These are phyloP conservation scores for Periphyllus acericola DNA, from an alignment of 2,888 invertebrate species.

Conservation along the genomic window DNA sequence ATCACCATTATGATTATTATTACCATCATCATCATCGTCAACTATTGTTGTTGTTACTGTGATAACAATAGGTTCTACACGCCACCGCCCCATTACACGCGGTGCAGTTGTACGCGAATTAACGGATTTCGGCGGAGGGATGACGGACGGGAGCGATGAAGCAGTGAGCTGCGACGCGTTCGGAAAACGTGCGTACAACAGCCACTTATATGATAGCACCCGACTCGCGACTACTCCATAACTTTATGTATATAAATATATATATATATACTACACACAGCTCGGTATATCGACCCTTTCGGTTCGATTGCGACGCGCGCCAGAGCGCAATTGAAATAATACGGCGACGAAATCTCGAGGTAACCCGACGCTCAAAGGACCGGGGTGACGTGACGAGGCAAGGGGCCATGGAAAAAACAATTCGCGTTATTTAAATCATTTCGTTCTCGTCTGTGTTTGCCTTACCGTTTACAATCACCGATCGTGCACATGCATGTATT, in stretches of 20 bases:
- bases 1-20: background rate
- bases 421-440: background rate
- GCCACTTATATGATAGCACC: background rate
- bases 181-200: background rate
- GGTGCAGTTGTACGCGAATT: background rate
- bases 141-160: background rate
- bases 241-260: too few relatives aligned
- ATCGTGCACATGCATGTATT: background rate
- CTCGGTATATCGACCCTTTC: slow-evolving; percentile 18
- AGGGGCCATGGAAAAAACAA: background rate
- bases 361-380: slow-evolving; percentile 49
- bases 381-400: too few relatives aligned
- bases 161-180: too few relatives aligned
- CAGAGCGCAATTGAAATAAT: background rate
- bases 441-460: background rate
- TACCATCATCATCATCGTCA: background rate
- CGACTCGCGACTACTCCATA: too few relatives aligned
- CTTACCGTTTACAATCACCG: background rate
- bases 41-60: background rate
- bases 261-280: too few relatives aligned
- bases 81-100: background rate
- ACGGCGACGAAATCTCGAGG: background rate
- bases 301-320: slow-evolving; percentile 11
- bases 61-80: background rate
- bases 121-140: background rate